Evolutionary conservation across 2,888 invertebrate species (phyloP), one percentile per base, ranked within the genome.

Genomic region (Lymantria monacha): DNA sequence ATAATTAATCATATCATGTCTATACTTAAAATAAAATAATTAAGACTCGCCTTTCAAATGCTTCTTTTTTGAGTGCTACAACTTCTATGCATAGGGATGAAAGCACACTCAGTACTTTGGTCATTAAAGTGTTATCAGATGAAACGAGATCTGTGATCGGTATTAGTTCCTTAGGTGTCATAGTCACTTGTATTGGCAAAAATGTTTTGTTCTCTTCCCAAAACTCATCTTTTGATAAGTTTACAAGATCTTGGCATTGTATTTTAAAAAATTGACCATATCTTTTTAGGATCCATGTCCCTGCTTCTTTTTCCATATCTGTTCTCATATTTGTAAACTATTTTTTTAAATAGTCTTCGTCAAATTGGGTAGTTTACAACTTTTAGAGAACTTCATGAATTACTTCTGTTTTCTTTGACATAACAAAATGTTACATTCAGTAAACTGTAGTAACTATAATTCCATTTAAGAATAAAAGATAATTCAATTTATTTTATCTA

Each of bases 61-160:
- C 95, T 79, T 96, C 95, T 48, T 86, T 83, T 66, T 93, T 93
- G 12, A 98, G 87, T 48, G 92, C 78, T 49, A 93, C 87, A 53
- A 96, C 94, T 89, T 98, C 98, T 63, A 94, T 92, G 80, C 96
- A 97, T 1, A 97, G 87, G 9, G 95, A 94, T 12, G 95, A 94
- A 53, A 98, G 93, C 0, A 96, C 96, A 41, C 95, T 94, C 9
- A 98, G 87, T 43, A 97, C 93, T 85, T 96, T 95, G 36, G 95
- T 95, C 67, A 97, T 92, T 45, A 95, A 87, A 74, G 95, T 95
- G 75, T 97, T 97, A 81, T 97, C 97, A 22, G 96, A 96, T 61
- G 95, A 94, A 10, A 96, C 94, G 55, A 97, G 81, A 61, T 95
- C 93, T 33, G 95, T 85, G 33, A 96, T 79, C 5, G 93, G 89